phyloP scores from a whole-genome alignment of 1,140 invertebrate species.

The Anoplophora glabripennis region DNA sequence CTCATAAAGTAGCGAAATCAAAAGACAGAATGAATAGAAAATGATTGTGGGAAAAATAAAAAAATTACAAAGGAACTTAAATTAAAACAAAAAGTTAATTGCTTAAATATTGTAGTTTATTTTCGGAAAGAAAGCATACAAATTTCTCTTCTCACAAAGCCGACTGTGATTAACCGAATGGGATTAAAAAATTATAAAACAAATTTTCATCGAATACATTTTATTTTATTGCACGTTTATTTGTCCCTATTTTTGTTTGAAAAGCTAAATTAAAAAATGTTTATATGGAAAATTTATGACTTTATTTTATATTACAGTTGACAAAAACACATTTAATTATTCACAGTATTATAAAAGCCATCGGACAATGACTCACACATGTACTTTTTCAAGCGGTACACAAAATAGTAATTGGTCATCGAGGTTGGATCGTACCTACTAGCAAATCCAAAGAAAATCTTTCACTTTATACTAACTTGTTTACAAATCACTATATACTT shows the following conservation, averaged over 20 bases:
- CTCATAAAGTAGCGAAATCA: no score
- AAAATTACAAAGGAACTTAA: no score
- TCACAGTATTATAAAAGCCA: slow-evolving; percentile 25
- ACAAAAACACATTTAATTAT: slow-evolving; percentile 33
- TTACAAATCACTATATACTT: not conserved
- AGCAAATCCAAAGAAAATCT: slow-evolving; percentile 10
- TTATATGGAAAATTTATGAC: slow-evolving; percentile 27
- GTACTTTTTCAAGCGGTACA: slow-evolving; percentile 32
- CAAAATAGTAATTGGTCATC: slow-evolving; percentile 35
- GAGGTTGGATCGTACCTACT: slow-evolving; percentile 27
- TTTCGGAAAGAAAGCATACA: no score
- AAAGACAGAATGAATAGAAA: no score
- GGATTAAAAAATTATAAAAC: no score
- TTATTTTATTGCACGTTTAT: no score
- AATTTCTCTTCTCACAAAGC: no score
- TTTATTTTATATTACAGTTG: slow-evolving; percentile 31
- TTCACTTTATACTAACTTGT: not conserved
- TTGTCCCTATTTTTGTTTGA: not conserved
- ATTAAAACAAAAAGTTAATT: no score
- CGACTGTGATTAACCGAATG: no score
- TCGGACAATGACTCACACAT: slow-evolving; percentile 15
- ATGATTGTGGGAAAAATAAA: no score
- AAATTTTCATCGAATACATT: no score
- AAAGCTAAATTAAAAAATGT: slow-evolving; percentile 2
- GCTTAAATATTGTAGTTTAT: no score